Base-by-base conservation (phyloP, 2,888 invertebrate species). In the Cyaniris semiargus region DNA sequence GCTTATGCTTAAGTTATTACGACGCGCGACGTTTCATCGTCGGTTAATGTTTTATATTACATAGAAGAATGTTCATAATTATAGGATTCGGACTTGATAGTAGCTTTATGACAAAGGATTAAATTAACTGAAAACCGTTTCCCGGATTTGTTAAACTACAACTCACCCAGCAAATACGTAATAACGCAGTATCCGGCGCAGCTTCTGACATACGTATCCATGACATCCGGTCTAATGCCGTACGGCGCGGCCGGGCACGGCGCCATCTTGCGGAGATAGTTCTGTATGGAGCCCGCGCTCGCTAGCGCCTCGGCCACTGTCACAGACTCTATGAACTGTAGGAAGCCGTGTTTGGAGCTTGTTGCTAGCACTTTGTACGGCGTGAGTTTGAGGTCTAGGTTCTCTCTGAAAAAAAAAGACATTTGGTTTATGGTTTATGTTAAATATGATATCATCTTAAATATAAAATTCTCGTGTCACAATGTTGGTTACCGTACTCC, bases 131-230 rank as follows among this genome's bases (percentile, higher is more conserved):
- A 31, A 31, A 31, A 31, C 5, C 31, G 3, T 31, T 31, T 31
- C 31, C 31, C 31, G 31, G 31, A 31, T 31, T 31, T 31, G 3
- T 5, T 6, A 5, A 34, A 34, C 34, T 3, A 31, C 31, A 31
- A 85, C 87, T 89, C 79, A 95, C 95, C 95, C 76, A 99, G 94
- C 58, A 99, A 93, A 91, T 99, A 99, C 0, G 99, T 99, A 77
- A 99, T 99, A 58, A 99, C 98, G 89, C 99, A 99, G 89, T 99
- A 99, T 0, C 99, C 99, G 70, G 99, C 98, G 92, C 99, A 98
- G 84, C 98, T 98, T 80, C 97, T 95, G 3, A 99, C 97, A 86
- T 99, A 99, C 0, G 98, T 99, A 86, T 99, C 99, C 98, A 99
- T 98, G 15, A 98, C 97, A 85, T 99, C 98, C 0, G 98, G 95